Evolutionary conservation across 2,113 vertebrate genomes (phyloP).

Genomic region (Leucopternis melanops): DNA sequence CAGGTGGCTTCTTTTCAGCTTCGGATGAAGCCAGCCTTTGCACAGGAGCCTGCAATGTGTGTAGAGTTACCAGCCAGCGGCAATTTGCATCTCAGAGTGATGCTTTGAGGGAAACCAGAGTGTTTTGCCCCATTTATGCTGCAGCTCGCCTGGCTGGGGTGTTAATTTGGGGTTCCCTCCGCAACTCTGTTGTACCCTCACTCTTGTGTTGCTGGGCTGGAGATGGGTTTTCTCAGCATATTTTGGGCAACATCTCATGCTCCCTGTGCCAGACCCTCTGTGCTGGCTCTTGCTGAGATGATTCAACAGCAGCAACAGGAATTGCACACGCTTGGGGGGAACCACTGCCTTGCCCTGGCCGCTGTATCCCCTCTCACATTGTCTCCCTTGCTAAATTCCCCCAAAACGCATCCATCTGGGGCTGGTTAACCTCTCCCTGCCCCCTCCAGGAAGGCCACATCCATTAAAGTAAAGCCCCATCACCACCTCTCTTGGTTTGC

Average conservation of each 20-base stretch:
- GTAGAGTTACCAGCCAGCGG: neutral
- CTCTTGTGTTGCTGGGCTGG: too few species aligned
- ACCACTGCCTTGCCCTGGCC: neutral
- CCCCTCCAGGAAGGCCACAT: neutral
- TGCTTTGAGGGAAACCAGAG: neutral
- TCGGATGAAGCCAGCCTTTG: neutral
- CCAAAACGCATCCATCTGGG: neutral
- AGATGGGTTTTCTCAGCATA: neutral
- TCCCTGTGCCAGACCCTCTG: neutral
- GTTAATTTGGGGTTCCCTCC: neutral
- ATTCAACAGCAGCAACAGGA: neutral
- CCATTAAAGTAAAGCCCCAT: neutral
- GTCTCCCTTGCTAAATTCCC: neutral
- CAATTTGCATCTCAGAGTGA: neutral
- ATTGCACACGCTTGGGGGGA: fast-evolving
- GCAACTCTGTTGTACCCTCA: neutral
- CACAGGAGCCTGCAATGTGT: neutral
- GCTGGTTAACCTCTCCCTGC: neutral
- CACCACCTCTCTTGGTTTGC: neutral
- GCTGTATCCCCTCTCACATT: fast-evolving
- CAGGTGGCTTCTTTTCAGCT: neutral
- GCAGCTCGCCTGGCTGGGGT: fast-evolving
- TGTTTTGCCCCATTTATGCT: neutral
- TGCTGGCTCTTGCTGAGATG: neutral
- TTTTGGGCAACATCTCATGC: neutral